Evolutionary conservation across 2,113 vertebrate species (phyloP).

Genomic region (Eretmochelys imbricata): DNA sequence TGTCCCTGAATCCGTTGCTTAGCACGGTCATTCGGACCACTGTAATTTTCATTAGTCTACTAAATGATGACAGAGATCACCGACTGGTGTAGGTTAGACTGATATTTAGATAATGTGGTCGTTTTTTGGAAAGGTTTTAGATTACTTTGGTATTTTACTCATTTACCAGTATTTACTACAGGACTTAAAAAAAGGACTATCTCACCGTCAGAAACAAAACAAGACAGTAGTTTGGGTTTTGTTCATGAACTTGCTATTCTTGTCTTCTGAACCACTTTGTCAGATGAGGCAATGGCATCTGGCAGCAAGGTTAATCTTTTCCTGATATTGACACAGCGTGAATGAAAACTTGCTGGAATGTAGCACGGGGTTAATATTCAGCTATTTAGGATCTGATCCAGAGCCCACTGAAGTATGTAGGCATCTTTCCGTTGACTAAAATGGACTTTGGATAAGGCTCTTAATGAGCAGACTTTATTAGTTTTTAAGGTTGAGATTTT

Average conservation of each 20-base stretch:
- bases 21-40: neutral
- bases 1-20: neutral
- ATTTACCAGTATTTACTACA: neutral
- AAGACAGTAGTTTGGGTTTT: neutral
- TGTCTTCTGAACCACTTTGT: constrained; percentile 63
- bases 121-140: neutral
- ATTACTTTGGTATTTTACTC: neutral
- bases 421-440: neutral
- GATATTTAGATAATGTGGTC: neutral
- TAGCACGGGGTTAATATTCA: constrained; percentile 56
- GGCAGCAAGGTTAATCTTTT: constrained; percentile 68
- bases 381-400: constrained; percentile 34
- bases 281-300: constrained; percentile 70
- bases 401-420: neutral
- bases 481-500: neutral
- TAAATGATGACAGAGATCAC: neutral
- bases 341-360: constrained; percentile 60
- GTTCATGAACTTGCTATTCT: constrained; percentile 38
- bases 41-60: neutral
- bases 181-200: neutral
- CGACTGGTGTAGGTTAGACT: neutral
- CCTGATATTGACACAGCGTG: constrained; percentile 57
- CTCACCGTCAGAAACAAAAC: neutral
- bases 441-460: neutral
- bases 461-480: neutral